Conservation (phyloP, 2,113 vertebrate species). For the Edolisoma coerulescens region DNA sequence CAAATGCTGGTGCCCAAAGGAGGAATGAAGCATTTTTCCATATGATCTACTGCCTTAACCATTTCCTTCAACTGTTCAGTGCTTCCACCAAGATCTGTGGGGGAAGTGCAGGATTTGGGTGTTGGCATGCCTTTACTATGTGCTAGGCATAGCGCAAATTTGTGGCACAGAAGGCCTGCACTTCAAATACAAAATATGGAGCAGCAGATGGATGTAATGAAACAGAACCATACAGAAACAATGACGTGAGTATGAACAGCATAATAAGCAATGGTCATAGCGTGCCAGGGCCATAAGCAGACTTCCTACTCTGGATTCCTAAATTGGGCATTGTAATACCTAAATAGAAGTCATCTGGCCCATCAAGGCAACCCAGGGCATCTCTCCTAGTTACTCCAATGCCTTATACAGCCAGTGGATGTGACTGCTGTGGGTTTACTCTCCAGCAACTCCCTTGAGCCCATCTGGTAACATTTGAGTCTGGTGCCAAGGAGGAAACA, state of each 20-base stretch:
- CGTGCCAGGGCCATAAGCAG: neutral
- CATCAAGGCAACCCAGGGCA: neutral
- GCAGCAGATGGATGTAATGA: conserved; percentile 17
- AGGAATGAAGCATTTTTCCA: neutral
- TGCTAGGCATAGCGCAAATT: neutral
- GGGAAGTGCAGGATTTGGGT: neutral
- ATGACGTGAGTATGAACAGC: neutral
- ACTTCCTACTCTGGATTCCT: conserved; percentile 21
- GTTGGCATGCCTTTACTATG: neutral
- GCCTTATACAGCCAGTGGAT: neutral
- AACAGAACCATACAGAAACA: neutral
- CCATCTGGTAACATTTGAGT: accelerated
- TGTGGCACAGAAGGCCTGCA: neutral
- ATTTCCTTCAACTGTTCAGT: neutral
- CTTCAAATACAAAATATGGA: neutral
- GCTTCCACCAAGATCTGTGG: neutral
- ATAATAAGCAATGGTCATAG: neutral
- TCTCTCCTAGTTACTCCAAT: neutral
- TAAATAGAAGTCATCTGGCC: conserved; percentile 19
- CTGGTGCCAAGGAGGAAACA: neutral
- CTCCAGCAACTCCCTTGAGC: neutral
- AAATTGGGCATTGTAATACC: neutral
- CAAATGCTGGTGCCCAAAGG: neutral
- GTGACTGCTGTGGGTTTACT: neutral
- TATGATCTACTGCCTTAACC: neutral